A percentile compares a stretch with the other conserved stretches of the same genome.
Conservation (phyloP, 2,113 vertebrate species). For the Brachionichthys hirsutus region DNA sequence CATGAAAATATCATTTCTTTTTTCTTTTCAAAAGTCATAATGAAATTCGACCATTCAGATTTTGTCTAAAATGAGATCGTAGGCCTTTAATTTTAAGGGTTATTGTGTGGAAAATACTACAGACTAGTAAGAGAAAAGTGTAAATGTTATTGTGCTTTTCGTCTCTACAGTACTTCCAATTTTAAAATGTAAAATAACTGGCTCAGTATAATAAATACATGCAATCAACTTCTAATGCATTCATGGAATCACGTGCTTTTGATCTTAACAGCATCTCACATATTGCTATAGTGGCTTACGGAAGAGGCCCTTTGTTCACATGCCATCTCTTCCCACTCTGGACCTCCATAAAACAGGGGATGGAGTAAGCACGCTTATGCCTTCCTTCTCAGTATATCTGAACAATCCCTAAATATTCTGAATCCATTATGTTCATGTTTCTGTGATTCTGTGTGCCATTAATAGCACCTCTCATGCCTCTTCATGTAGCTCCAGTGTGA, state of each 20-base stretch:
- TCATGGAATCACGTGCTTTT: slow-evolving; percentile 12
- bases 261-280: slow-evolving; percentile 85
- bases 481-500: slow-evolving; percentile 81
- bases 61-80: slow-evolving; percentile 10
- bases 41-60: slow-evolving; percentile 7
- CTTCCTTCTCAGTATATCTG: background rate
- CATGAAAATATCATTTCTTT: slow-evolving; percentile 33
- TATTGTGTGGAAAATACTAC: background rate
- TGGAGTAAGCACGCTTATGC: slow-evolving; percentile 79
- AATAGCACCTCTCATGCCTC: background rate
- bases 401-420: too few species aligned
- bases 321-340: slow-evolving; percentile 94
- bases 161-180: too few species aligned
- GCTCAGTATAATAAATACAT: background rate
- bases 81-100: background rate
- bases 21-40: slow-evolving; percentile 5
- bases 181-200: too few species aligned
- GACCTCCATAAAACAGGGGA: slow-evolving; percentile 93
- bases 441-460: background rate
- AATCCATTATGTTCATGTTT: too few species aligned
- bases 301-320: slow-evolving; percentile 96
- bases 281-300: slow-evolving; percentile 99
- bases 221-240: too few species aligned
- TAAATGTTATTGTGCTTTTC: too few species aligned
- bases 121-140: too few species aligned